Evolutionary conservation across 2,797 vertebrate genomes (phyloP).

Genomic region (Erithacus rubecula): DNA sequence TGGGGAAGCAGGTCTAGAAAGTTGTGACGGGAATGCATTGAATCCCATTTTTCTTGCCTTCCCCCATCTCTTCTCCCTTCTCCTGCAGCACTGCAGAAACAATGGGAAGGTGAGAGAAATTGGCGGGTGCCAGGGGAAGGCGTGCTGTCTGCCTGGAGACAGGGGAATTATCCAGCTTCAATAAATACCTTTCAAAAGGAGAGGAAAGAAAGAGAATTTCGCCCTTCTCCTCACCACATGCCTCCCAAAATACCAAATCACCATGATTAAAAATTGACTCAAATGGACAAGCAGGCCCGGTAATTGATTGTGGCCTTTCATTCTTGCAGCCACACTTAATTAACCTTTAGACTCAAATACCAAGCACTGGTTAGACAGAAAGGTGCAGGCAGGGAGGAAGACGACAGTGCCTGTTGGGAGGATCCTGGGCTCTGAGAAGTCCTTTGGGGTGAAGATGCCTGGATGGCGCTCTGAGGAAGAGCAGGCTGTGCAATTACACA

Average conservation of each 20-base stretch:
- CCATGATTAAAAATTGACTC: slow-evolving; percentile 77
- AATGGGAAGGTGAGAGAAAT: not conserved
- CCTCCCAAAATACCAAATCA: slow-evolving; percentile 69
- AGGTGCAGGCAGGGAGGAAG: slow-evolving; percentile 44
- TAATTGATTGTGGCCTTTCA: slow-evolving; percentile 82
- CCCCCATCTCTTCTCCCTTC: not conserved
- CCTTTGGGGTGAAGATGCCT: not conserved
- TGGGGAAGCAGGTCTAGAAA: not conserved
- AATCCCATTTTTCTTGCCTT: not conserved
- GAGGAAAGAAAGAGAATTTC: slow-evolving; percentile 47
- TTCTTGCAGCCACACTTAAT: slow-evolving; percentile 81
- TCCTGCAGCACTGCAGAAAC: not conserved
- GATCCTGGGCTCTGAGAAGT: slow-evolving; percentile 5
- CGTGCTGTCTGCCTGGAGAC: not conserved
- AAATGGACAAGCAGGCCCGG: slow-evolving; percentile 69
- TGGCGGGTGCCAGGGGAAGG: not conserved
- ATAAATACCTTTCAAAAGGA: slow-evolving; percentile 38
- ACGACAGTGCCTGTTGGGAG: slow-evolving; percentile 17
- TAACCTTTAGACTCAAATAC: slow-evolving; percentile 85
- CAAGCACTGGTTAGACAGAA: slow-evolving; percentile 71
- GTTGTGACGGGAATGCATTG: not conserved
- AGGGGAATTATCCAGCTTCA: not conserved
- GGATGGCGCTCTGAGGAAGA: not conserved
- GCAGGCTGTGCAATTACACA: rapidly evolving
- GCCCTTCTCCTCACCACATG: slow-evolving; percentile 21